These are phyloP conservation scores for Leptopterna dolabrata DNA, from an alignment of 2,888 invertebrate species.

Conservation along the genomic window DNA sequence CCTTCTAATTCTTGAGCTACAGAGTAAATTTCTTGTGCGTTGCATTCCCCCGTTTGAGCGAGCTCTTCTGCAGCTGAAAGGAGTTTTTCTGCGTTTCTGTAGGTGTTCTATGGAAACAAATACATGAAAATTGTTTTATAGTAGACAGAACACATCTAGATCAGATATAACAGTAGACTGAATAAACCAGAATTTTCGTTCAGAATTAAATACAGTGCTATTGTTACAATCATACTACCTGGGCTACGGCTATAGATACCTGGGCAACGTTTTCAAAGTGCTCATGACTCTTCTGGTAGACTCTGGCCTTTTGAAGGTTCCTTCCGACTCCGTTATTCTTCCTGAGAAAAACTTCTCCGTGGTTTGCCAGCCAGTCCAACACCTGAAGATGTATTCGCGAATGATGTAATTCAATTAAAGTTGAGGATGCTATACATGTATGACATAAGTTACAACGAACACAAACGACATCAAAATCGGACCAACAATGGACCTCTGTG, in stretches of 20 bases:
- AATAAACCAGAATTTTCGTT: too few species aligned
- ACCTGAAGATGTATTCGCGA: slow-evolving; percentile 72
- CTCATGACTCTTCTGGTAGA: slow-evolving; percentile 97
- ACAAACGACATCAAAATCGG: too few species aligned
- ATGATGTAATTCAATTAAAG: not conserved
- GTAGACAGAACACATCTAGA: too few species aligned
- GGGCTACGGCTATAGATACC: too few species aligned
- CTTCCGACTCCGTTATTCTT: slow-evolving; percentile 98
- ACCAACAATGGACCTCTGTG: too few species aligned
- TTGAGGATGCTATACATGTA: too few species aligned
- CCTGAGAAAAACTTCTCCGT: slow-evolving; percentile 95
- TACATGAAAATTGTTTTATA: too few species aligned
- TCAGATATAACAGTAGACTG: too few species aligned
- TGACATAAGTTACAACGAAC: too few species aligned
- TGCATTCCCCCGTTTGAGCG: slow-evolving; percentile 95
- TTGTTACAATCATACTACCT: too few species aligned
- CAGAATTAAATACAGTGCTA: too few species aligned
- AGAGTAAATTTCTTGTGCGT: slow-evolving; percentile 93
- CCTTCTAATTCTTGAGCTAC: slow-evolving; percentile 94
- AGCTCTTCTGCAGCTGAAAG: slow-evolving; percentile 95
- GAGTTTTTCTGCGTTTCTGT: slow-evolving; percentile 97
- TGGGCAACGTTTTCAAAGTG: slow-evolving; percentile 98
- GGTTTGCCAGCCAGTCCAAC: slow-evolving; percentile 95
- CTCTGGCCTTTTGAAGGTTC: slow-evolving; percentile 92
- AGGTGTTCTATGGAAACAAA: slow-evolving; percentile 81